Base-by-base conservation (phyloP, 2,888 invertebrate genomes). In the Drosophila trichaetosa region DNA sequence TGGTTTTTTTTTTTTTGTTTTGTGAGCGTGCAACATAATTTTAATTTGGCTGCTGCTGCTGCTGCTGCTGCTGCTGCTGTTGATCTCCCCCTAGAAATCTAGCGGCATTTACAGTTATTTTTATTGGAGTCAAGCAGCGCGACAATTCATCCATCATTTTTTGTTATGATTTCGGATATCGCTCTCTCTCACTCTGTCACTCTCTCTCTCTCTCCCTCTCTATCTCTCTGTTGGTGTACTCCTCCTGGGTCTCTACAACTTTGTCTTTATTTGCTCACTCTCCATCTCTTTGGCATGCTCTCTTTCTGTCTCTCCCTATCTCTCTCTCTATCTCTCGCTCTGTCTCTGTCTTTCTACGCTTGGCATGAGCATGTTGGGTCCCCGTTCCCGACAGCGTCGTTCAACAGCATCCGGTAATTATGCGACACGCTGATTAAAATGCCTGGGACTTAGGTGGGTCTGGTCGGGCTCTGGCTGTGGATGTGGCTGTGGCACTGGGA, bases 391-490 rank as follows among this genome's bases (percentile, higher is more conserved):
- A 54, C 79, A 78, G 82, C 82, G 46, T 82, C 82, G 78, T 68
- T 80, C 89, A 88, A 76, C 85, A 87, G 92, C 92, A 91, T 91
- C 91, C 92, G 92, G 92, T 92, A 92, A 92, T 92, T 92, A 92
- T 91, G 91, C 91, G 92, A 91, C 91, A 91, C 90, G 90, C 92
- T 92, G 92, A 91, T 92, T 92, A 92, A 92, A 91, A 92, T 91
- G 92, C 79, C 82, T 72, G 87, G 84, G 82, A 73, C 80, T 90
- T 86, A 84, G 83, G 90, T 84, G 83, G 83, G 89, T 84, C 83
- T 88, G 80, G 71, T 70, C 73, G 51, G 66, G 77, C 62, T 57
- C 69, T 61, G 67, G 40, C 48, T 34, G 36, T 54, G 34, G n/a
- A 51, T 42, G 42, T 16, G 29, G 54, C 49, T 31, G 11, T 40